Evolutionary conservation across 2,113 vertebrate species (phyloP).

Genomic region (Crotalus helleri): DNA sequence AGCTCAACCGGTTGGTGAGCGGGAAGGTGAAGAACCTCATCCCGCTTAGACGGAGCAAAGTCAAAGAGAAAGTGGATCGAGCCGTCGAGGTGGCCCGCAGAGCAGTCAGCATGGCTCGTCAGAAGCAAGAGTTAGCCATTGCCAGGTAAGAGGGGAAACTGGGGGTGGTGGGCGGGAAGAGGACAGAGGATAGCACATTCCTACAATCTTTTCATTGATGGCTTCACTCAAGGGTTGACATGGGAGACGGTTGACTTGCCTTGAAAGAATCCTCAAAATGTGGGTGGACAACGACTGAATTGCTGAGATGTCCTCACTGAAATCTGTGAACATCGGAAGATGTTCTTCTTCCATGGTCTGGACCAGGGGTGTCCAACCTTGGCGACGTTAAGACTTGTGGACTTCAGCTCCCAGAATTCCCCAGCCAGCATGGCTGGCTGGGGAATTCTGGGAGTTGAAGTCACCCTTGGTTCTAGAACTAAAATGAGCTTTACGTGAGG

Average conservation of each 20-base stretch:
- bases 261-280: not conserved
- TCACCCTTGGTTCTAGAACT: not conserved
- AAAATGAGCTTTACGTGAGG: not conserved
- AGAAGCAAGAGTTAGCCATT: constrained; percentile 69
- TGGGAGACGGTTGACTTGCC: not conserved
- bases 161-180: not conserved
- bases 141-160: constrained; percentile 58
- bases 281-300: not conserved
- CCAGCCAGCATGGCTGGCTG: not conserved
- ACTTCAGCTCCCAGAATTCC: not conserved
- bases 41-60: constrained; percentile 67
- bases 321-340: too few species aligned
- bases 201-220: too few species aligned
- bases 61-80: constrained; percentile 72
- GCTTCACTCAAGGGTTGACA: not conserved
- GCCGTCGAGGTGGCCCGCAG: constrained; percentile 69
- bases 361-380: too few species aligned
- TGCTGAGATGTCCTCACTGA: not conserved
- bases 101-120: constrained; percentile 67
- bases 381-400: not conserved
- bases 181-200: too few species aligned
- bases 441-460: not conserved
- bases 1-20: constrained; percentile 67
- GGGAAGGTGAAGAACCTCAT: constrained; percentile 69
- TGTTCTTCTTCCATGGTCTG: not conserved